Percentiles rank a stretch among this genome's conserved stretches.
Conservation (phyloP, 2,797 vertebrate genomes). For the Melanotaenia pygmaea region DNA sequence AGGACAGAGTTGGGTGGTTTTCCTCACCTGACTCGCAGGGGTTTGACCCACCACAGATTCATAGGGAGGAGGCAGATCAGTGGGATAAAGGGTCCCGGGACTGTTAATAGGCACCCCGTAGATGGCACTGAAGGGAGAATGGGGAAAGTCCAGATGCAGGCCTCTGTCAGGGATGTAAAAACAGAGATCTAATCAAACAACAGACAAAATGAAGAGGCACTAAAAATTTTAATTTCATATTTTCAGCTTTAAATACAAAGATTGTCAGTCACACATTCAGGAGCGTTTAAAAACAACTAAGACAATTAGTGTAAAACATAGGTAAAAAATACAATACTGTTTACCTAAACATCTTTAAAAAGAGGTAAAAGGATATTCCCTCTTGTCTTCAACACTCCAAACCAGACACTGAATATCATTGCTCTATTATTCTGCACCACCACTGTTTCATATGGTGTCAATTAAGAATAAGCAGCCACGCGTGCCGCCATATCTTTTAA, state of each 20-base stretch:
- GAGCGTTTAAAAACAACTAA: conserved; percentile 2
- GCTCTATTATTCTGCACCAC: conserved; percentile 27
- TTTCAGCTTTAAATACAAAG: conserved; percentile 9
- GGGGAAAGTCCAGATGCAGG: conserved; percentile 92
- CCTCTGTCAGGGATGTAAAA: conserved; percentile 79
- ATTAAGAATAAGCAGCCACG: conserved; percentile 68
- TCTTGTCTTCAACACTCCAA: conserved; percentile 21
- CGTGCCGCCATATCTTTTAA: conserved; percentile 74
- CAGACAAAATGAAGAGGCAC: background rate
- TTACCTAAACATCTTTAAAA: conserved; percentile 6
- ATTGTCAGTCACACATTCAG: background rate
- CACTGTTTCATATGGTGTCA: conserved; percentile 60
- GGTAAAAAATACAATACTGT: conserved; percentile 18
- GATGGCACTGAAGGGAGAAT: conserved; percentile 91
- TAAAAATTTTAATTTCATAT: background rate
- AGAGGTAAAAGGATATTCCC: conserved; percentile 18
- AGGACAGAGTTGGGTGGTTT: background rate
- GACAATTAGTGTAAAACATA: background rate
- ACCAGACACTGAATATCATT: conserved; percentile 8
- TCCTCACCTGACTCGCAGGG: conserved; percentile 89
- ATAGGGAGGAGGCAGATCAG: conserved; percentile 96
- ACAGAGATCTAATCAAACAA: conserved; percentile 18
- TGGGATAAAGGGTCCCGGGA: conserved; percentile 90
- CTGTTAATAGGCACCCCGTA: conserved; percentile 95
- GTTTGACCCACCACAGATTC: conserved; percentile 92